Percentiles rank a stretch among this genome's conserved stretches.
Conservation (phyloP, 2,113 vertebrate species). For the Phalacrocorax pelagicus region DNA sequence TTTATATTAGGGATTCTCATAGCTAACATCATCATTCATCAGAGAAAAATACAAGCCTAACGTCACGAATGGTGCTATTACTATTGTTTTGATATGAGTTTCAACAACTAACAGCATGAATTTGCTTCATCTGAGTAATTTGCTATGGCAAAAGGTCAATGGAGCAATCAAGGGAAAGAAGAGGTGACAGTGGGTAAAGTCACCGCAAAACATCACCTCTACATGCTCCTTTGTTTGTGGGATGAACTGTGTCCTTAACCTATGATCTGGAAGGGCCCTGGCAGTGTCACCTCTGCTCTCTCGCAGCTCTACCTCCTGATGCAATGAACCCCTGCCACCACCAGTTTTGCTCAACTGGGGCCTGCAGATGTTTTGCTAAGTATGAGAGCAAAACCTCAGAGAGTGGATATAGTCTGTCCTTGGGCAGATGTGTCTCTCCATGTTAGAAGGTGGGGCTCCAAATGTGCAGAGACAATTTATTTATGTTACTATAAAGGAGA, state of each 20-base stretch:
- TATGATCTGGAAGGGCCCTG: not conserved
- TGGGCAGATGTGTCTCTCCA: not conserved
- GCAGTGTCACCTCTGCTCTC: not conserved
- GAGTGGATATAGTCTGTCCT: not conserved
- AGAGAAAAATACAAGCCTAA: not conserved
- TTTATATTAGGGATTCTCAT: not conserved
- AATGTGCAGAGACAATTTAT: not conserved
- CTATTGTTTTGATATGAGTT: not conserved
- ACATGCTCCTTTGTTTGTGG: not conserved
- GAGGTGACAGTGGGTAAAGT: not conserved
- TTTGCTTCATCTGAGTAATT: not conserved
- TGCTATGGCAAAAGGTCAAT: not conserved
- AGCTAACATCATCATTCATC: not conserved
- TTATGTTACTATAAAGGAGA: not conserved
- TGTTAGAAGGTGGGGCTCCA: not conserved
- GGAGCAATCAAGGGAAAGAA: not conserved
- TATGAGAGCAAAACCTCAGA: not conserved
- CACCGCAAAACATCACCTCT: not conserved
- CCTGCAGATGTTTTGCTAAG: not conserved
- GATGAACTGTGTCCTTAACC: not conserved
- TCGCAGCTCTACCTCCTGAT: not conserved
- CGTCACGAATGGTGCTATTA: not conserved
- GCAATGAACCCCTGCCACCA: not conserved
- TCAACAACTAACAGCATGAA: not conserved
- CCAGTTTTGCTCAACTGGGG: not conserved